Percentiles rank a stretch among this genome's conserved stretches.
Conservation (phyloP, 2,113 vertebrate species). For the Propithecus coquereli region DNA sequence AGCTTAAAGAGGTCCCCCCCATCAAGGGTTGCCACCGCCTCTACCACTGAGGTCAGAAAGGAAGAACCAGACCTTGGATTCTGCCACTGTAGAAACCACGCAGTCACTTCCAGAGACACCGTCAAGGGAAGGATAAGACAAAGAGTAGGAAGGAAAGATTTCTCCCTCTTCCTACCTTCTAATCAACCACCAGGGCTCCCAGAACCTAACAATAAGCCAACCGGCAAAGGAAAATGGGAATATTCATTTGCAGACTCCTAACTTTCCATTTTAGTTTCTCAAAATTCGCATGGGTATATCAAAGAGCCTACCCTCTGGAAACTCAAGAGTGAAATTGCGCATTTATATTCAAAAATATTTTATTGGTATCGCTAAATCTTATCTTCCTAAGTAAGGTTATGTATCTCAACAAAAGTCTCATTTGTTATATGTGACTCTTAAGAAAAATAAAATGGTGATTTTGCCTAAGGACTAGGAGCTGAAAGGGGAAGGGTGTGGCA, state of each 20-base stretch:
- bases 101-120: neutral
- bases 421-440: neutral
- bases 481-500: fast-evolving
- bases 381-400: neutral
- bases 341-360: neutral
- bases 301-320: neutral
- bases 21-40: fast-evolving
- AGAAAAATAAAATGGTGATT: neutral
- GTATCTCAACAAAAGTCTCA: neutral
- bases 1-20: neutral
- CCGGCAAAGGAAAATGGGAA: neutral
- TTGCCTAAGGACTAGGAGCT: neutral
- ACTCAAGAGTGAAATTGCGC: neutral
- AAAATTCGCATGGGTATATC: neutral
- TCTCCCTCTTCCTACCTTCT: neutral
- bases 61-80: neutral
- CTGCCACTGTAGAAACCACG: neutral
- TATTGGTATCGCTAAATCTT: neutral
- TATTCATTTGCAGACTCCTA: neutral
- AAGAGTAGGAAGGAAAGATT: neutral
- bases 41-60: neutral
- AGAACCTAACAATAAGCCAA: neutral
- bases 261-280: neutral
- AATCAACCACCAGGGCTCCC: neutral
- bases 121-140: neutral